A percentile compares a stretch with the other conserved stretches of the same genome.
Evolutionary conservation across 2,888 invertebrate genomes (phyloP).

Genomic region (Amphipoea lucens): DNA sequence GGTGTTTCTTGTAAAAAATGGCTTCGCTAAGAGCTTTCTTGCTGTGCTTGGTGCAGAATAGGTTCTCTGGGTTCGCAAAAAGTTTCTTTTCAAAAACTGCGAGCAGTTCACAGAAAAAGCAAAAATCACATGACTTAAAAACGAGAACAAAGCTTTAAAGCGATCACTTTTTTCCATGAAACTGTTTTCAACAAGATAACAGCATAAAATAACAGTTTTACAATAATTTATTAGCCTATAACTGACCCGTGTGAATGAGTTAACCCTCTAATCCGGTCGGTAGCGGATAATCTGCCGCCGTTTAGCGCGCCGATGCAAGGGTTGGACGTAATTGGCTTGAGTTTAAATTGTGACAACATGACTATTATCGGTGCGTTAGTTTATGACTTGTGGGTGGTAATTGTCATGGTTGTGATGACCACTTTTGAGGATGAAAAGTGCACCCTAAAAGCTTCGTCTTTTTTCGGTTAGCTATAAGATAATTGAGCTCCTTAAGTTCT

Average conservation of each 20-base stretch:
- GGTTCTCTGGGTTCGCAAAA: background rate
- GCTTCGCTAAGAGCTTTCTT: background rate
- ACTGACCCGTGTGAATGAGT: slow-evolving; percentile 46
- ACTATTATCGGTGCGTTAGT: slow-evolving; percentile 10
- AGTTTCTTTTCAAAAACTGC: background rate
- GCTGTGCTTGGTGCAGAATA: background rate
- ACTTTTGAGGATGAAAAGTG: background rate
- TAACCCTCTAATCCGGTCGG: slow-evolving; percentile 43
- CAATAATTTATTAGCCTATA: slow-evolving; percentile 30
- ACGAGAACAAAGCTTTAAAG: background rate
- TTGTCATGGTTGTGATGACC: background rate
- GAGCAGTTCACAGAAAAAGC: background rate
- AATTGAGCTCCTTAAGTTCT: background rate
- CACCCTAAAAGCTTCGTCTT: background rate
- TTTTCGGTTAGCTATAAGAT: background rate
- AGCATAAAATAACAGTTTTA: background rate
- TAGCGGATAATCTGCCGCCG: slow-evolving; percentile 56
- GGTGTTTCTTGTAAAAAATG: background rate
- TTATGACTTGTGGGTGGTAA: slow-evolving; percentile 15
- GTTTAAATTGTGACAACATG: slow-evolving; percentile 46
- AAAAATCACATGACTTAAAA: background rate
- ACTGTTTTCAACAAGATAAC: background rate
- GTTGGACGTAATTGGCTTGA: slow-evolving; percentile 54
- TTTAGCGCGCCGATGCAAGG: slow-evolving; percentile 50
- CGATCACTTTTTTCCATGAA: background rate